Evolutionary conservation across 2,888 invertebrate genomes (phyloP), one percentile per base, ranked within the genome.

Genomic region (Himalopsyche japonica): DNA sequence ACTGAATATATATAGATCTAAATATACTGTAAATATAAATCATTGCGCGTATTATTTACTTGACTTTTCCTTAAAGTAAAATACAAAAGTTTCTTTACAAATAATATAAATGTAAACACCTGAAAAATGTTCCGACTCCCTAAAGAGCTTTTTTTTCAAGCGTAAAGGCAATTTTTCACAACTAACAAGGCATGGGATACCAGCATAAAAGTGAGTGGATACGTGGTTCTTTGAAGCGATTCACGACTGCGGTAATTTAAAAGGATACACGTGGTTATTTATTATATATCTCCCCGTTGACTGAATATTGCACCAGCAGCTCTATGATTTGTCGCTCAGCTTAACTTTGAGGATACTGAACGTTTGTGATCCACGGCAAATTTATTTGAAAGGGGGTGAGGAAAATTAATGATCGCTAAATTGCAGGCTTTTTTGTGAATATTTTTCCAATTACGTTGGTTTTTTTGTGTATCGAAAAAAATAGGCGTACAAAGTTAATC

Each of bases 201-300:
- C 7, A 57, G 57, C 8, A 10, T 24, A 57, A 57, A 57, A 57
- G 24, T 57, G 24, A 57, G 57, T 57, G 24, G 57, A 10, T 24
- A 20, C 20, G 57, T 57, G 57, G 57, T 57, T 15, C 57, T 57
- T 57, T 57, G 57, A 57, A 57, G 57, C 57, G 83, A 84, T 84
- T 81, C 81, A 81, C 81, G 84, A 47, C 20, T 48, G 10, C 57
- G 18, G 84, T 84, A 82, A 84, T 84, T 84, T 82, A 82, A 84
- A 82, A 81, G 79, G 64, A 81, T 81, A 84, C 82, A 79, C 70
- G 34, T 76, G 77, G 85, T 83, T 85, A 85, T 85, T 83, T 83
- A 85, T 83, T 57, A 57, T 57, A 57, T 57, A 8, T 81, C 48
- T 70, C 64, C 78, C 81, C 80, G 47, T 37, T 47, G 80, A 82